Base-by-base conservation (phyloP, 2,797 vertebrate genomes). In the Platalea minor region DNA sequence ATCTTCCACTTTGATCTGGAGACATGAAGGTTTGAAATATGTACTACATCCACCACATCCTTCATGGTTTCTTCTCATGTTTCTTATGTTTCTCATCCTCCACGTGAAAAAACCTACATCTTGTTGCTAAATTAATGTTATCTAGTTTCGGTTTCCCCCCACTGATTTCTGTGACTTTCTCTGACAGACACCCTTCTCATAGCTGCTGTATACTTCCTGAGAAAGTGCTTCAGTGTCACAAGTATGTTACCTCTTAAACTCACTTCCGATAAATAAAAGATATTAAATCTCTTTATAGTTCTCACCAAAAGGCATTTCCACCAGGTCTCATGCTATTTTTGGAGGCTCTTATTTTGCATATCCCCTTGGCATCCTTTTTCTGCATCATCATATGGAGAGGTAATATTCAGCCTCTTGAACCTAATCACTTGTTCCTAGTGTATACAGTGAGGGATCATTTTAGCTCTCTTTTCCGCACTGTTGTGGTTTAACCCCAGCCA, bases 1-100 rank as follows among this genome's bases (percentile, higher is more conserved):
- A 87, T 85, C 73, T 92, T 92, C 54, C 54, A 8, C 61, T 88
- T 85, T 75, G 48, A 75, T 86, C 65, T 59, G 50, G n/a, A 82
- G 67, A 85, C 63, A 4, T 17, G 59, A 50, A 75, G 19, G 16
- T 51, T 77, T 88, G 77, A 79, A 85, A 95, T 81, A 86, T 28
- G 26, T 41, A 73, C 83, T 2, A 2, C 43, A 80, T 91, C 31
- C 54, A 80, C 76, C 79, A 61, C 63, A 93, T 92, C 70, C 85
- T 87, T 61, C 43, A 45, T 85, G 41, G 46, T 69, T 91, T 91
- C 59, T 95, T 78, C 73, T 78, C 31, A 23, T 82, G 50, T 88
- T 95, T 90, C 39, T 39, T 11, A 41, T 41, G 39, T 41, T 41
- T 41, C 39, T 91, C 88, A 96, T 73, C 48, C 12, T 86, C 43